Conservation (phyloP, 2,888 invertebrate genomes). For the Eudemis profundana region DNA sequence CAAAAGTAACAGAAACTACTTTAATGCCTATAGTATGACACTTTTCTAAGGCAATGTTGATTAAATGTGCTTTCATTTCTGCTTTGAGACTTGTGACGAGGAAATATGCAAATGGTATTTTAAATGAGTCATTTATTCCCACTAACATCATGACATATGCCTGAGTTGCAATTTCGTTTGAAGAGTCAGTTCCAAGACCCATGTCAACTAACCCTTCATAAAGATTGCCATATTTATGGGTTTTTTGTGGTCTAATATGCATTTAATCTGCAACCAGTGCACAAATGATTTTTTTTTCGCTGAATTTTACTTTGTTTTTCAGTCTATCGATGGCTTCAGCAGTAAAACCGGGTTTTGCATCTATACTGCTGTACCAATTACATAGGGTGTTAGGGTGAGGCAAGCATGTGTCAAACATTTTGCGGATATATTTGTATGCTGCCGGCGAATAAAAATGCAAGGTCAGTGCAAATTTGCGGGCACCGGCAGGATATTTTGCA, state of each 20-base stretch:
- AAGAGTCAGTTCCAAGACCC: no score
- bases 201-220: no score
- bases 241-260: not conserved
- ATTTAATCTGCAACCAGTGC: constrained; percentile 46
- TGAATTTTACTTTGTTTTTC: constrained; percentile 10
- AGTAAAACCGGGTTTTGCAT: constrained; percentile 38
- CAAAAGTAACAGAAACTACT: constrained; percentile 1
- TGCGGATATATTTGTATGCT: constrained; percentile 30
- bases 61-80: no score
- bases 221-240: no score
- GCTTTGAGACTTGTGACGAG: no score
- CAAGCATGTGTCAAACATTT: constrained; percentile 28
- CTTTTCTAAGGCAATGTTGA: not conserved
- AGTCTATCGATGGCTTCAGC: constrained; percentile 21
- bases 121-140: no score
- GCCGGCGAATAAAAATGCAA: constrained; percentile 44
- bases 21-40: not conserved
- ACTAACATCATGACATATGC: no score
- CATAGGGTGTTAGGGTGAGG: constrained; percentile 38
- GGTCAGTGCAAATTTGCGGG: constrained; percentile 46
- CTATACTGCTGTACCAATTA: constrained; percentile 39
- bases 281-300: constrained; percentile 33
- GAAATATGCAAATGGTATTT: constrained; percentile 11
- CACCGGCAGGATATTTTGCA: no score
- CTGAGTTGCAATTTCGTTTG: not conserved